Evolutionary conservation across 1,140 invertebrate genomes (phyloP), one percentile per base, ranked within the genome.

Genomic region (Drosophila hydei): DNA sequence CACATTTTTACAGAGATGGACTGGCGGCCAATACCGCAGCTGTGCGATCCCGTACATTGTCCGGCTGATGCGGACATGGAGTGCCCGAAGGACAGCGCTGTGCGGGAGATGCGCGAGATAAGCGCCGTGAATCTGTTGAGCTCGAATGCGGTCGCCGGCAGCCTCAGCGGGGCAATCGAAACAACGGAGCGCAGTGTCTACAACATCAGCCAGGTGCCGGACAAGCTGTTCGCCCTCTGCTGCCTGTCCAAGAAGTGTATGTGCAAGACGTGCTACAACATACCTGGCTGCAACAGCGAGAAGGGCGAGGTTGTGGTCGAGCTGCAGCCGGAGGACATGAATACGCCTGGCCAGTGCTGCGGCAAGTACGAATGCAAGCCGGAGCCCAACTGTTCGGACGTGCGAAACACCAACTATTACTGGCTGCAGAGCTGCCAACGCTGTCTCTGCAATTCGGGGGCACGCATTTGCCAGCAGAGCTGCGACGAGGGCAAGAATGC

Each of bases 251-350:
- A 79, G 51, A 91, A 91, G 52, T 91, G 90, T 38, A 33, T 89
- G 33, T 91, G 90, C 72, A 85, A 79, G 14, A 85, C 79, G 0
- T 91, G 90, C 55, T 73, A 83, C 47, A 89, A 83, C 47, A 89
- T 91, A 40, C 90, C 72, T 11, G 77, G 77, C 58, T 91, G 90
- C 54, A 40, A 75, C 36, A 23, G 30, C 9, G 69, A 76, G 0
- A 21, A 48, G 5, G 64, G 50, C 5, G 69, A 90, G 36, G 80
- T 91, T 6, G 72, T 83, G 23, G 56, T 89, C 5, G 89, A 91
- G 21, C 25, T 89, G 21, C 7, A 50, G 52, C 74, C 90, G 8
- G 90, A 91, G 60, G 50, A 71, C 0, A 83, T 75, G 59, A 69
- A 91, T 14, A 72, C 63, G 7, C 90, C 90, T 2, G 90, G 90